Evolutionary conservation across 2,797 vertebrate genomes (phyloP).

Genomic region (Lerista edwardsae): DNA sequence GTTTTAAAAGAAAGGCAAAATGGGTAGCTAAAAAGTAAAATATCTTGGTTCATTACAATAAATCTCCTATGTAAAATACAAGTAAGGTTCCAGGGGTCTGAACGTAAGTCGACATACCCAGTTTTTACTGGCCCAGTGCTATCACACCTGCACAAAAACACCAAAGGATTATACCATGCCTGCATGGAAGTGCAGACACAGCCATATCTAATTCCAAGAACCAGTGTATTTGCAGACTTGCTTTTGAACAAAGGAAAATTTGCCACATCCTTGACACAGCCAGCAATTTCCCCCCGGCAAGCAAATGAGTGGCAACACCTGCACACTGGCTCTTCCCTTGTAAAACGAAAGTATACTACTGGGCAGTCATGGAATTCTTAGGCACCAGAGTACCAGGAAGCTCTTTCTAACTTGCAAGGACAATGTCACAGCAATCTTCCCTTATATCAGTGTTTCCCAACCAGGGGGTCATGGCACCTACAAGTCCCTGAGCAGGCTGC

Average conservation of each 20-base stretch:
- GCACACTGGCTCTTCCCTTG: neutral
- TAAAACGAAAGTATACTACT: neutral
- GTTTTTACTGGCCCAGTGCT: no score
- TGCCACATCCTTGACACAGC: neutral
- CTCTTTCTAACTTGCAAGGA: neutral
- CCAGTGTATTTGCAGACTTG: neutral
- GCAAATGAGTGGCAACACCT: neutral
- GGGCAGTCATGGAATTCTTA: neutral
- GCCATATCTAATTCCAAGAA: neutral
- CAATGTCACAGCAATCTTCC: neutral
- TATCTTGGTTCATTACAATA: fast-evolving
- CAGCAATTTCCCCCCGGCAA: neutral
- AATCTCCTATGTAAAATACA: no score
- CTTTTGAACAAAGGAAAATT: neutral
- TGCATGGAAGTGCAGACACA: no score
- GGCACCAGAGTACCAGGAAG: neutral
- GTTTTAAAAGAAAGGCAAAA: neutral
- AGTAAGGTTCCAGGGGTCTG: no score
- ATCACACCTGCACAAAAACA: no score
- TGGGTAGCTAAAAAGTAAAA: fast-evolving
- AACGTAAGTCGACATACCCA: no score
- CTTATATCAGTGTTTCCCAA: no score
- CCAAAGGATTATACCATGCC: no score
- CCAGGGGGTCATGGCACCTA: no score
- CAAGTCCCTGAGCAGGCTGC: no score